Conservation (phyloP, 2,888 invertebrate genomes). For the Zygothrica quintamaculata region DNA sequence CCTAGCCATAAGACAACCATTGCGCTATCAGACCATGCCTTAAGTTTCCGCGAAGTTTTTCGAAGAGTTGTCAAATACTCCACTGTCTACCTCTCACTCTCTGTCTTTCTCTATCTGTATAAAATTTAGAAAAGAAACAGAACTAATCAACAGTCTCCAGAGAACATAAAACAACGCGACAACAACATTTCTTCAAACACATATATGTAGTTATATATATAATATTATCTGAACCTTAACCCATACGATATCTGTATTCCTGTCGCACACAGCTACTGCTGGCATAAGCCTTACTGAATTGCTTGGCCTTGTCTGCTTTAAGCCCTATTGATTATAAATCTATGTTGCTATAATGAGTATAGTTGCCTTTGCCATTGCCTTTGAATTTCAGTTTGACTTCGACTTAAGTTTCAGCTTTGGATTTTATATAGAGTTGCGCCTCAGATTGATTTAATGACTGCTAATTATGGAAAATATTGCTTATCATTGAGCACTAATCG, state of each 20-base stretch:
- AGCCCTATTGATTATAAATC: not conserved
- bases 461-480: slow-evolving; percentile 78
- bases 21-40: slow-evolving; percentile 26
- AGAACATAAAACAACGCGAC: too few species aligned
- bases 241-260: not conserved
- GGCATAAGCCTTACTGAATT: too few species aligned
- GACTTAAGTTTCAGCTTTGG: not conserved
- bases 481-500: slow-evolving; percentile 72
- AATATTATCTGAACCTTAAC: too few species aligned
- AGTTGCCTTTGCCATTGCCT: not conserved
- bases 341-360: not conserved
- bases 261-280: too few species aligned
- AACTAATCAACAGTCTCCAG: slow-evolving; percentile 34
- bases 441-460: slow-evolving; percentile 56
- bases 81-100: too few species aligned
- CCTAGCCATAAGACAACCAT: slow-evolving; percentile 48
- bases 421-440: slow-evolving; percentile 8
- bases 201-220: too few species aligned
- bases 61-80: slow-evolving; percentile 20
- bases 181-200: too few species aligned
- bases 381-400: not conserved
- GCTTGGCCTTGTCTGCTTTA: not conserved
- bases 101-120: not conserved
- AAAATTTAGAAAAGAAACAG: slow-evolving; percentile 4
- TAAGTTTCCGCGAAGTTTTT: slow-evolving; percentile 47